Percentiles rank a stretch among this genome's conserved stretches.
Evolutionary conservation across 2,797 vertebrate genomes (phyloP).

Genomic region (Podarcis lilfordi): DNA sequence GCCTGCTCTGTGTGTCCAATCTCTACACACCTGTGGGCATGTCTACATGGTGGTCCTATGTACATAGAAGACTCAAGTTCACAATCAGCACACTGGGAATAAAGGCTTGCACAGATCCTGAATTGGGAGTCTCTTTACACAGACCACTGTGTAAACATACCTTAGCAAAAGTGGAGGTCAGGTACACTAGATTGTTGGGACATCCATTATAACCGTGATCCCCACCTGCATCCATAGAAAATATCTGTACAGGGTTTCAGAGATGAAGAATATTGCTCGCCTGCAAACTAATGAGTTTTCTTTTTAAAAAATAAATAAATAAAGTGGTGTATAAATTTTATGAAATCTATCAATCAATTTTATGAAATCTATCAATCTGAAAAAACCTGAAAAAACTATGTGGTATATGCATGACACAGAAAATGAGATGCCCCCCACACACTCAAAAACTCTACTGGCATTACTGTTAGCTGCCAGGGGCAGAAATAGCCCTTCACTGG

Average conservation of each 20-base stretch:
- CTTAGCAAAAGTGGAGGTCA: too few species aligned
- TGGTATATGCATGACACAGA: not conserved
- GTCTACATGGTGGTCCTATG: not conserved
- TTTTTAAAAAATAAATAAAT: too few species aligned
- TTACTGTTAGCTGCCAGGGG: too few species aligned
- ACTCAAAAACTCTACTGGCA: not conserved
- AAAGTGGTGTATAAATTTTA: too few species aligned
- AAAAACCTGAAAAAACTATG: not conserved
- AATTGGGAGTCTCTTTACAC: not conserved
- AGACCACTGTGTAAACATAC: too few species aligned
- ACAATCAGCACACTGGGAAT: not conserved
- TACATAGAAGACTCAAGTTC: not conserved
- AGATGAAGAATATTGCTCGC: not conserved
- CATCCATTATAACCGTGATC: not conserved
- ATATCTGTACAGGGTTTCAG: not conserved
- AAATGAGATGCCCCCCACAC: too few species aligned
- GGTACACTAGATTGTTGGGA: too few species aligned
- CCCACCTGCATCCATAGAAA: not conserved
- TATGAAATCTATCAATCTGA: too few species aligned
- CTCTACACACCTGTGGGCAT: not conserved
- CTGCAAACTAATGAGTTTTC: not conserved
- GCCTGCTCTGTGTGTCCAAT: not conserved
- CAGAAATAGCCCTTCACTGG: too few species aligned
- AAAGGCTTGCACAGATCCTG: not conserved
- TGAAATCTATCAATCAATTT: too few species aligned